phyloP scores from a whole-genome alignment of 2,888 invertebrate genomes.

The Mythimna vitellina region DNA sequence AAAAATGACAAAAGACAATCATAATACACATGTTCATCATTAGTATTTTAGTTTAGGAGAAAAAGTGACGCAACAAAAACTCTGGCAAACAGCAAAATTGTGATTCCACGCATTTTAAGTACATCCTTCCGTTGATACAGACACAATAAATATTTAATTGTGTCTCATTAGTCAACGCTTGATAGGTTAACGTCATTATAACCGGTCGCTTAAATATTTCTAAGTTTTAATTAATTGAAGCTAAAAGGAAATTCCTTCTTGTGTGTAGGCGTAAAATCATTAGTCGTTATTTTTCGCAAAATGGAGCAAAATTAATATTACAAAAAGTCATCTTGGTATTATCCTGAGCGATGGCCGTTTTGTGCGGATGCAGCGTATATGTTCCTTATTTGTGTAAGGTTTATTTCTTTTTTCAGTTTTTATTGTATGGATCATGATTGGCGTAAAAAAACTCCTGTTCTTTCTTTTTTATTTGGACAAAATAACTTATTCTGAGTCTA shows the following conservation, averaged over 20 bases:
- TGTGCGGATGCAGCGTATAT: no score
- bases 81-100: neutral
- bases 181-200: constrained; percentile 8
- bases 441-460: no score
- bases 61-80: neutral
- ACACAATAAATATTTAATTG: constrained; percentile 7
- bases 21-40: neutral
- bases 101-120: neutral
- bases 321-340: neutral
- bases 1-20: neutral
- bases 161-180: constrained; percentile 29
- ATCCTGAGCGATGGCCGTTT: no score
- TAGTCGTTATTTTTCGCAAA: neutral
- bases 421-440: no score
- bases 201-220: constrained; percentile 12
- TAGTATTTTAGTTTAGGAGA: no score
- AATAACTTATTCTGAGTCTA: no score
- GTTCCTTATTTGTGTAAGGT: no score
- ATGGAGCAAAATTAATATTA: neutral
- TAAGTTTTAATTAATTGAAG: constrained; percentile 9
- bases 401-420: no score
- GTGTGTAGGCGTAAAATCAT: constrained; percentile 23
- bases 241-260: neutral
- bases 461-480: no score
- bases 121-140: constrained; percentile 21